Evolutionary conservation across 2,113 vertebrate genomes (phyloP), one percentile per base, ranked within the genome.

Genomic region (Nibea albiflora): DNA sequence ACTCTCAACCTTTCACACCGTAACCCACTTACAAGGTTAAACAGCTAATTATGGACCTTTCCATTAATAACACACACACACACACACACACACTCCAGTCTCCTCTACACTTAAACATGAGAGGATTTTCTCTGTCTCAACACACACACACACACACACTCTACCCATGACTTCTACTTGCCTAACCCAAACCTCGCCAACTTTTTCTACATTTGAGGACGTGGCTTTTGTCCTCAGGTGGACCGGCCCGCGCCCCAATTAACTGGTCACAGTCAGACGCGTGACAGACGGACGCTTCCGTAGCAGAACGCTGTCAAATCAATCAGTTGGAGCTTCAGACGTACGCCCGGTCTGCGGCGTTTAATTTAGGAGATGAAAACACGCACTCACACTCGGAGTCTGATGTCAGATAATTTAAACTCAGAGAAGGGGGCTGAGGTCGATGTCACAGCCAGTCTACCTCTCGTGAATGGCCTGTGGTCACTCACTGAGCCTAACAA

Each of bases 11-110:
- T n/a, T 65, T 88, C 60, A 58, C 81, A 86, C 62, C 65, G 58
- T 72, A 78, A 80, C 81, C 80, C 52, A 85, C 65, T 88, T 88
- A 86, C 90, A 89, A 91, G 84, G 87, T 92, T 84, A 77, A 84
- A 71, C 83, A 75, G 78, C 78, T 92, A 82, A 87, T 93, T 91
- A 92, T 65, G 76, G 63, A 63, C 56, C 47, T 83, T 76, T 73
- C 74, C 74, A 85, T 88, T 68, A 76, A 84, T 67, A 73, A 85
- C 44, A 63, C 53, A n/a, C 63, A 54, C 69, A 72, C 22, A 57
- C 65, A 69, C 65, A 65, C 26, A 35, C 64, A 47, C 56, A 62
- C 28, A 19, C 5, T 9, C 5, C 4, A 31, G 19, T 9, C 39
- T 19, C 16, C 42, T 17, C 15, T 12, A n/a, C 11, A 68, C 58